Base-by-base conservation (phyloP, 2,888 invertebrate species). In the Synanthedon tipuliformis region DNA sequence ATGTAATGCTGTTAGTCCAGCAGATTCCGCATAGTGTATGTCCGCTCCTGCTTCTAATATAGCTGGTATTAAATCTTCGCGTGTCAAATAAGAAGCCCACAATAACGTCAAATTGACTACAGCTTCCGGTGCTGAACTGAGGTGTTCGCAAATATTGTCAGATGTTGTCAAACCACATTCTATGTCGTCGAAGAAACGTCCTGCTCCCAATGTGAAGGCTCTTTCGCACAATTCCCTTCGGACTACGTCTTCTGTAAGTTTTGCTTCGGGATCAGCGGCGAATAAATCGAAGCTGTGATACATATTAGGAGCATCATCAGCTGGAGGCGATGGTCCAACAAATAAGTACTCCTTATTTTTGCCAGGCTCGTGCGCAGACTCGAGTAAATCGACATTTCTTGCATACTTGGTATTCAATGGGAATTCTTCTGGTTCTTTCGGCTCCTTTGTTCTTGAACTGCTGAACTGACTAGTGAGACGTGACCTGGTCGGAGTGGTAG, bases 271-370 rank as follows among this genome's bases (percentile, higher is more conserved):
- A 62, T 93, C 91, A 48, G 91, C 90, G 41, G 90, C 90, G 15
- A 90, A 88, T 59, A 92, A 89, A 65, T 92, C 92, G 58, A 93
- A 93, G 71, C 92, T 94, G 63, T 94, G 93, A 75, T 93, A 93
- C 85, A 93, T 90, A 63, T 92, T 92, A 51, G 93, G 92, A 3
- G 92, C 92, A 81, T 93, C 93, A 78, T 94, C 94, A 50, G 93
- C 92, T 2, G 94, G 94, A 12, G 94, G 94, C 5, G 94, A 92
- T 12, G 93, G 93, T 13, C 94, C 94, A 58, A 92, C 93, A 69
- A 94, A 93, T 79, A 94, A 90, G 68, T 92, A 93, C 74, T 92
- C 92, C 69, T 92, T 92, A 61, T 91, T 90, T 60, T 78, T 79
- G n/a, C 75, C 78, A 3, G 75, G 74, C 15, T 84, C 85, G 53